Conservation (phyloP, 92 coral and sea anemone genomes). For the Montipora capitata region DNA sequence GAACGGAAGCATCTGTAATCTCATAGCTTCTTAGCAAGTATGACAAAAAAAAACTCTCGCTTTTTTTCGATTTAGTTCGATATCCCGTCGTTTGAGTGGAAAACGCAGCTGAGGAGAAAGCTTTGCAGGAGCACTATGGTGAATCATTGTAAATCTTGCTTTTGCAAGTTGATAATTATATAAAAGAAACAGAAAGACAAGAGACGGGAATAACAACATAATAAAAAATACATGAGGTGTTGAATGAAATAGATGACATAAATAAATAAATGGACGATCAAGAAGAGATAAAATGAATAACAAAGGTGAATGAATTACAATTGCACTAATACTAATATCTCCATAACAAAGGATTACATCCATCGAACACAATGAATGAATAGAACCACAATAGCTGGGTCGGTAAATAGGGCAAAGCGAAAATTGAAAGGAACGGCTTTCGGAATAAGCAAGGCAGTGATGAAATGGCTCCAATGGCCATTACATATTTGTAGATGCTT, state of each 20-base stretch:
- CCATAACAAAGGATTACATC: slow-evolving; percentile 99
- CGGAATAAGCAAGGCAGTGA: slow-evolving; percentile 86
- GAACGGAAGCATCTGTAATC: slow-evolving; percentile 94
- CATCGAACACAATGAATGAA: slow-evolving; percentile 93
- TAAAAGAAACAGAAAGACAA: slow-evolving; percentile 90
- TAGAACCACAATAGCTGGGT: slow-evolving; percentile 85
- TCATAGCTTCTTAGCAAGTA: slow-evolving; percentile 71
- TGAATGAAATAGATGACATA: slow-evolving; percentile 97
- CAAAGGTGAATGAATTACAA: slow-evolving; percentile 99
- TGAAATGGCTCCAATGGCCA: slow-evolving; percentile 82
- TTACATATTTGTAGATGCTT: slow-evolving; percentile 94
- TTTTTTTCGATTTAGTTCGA: slow-evolving; percentile 44
- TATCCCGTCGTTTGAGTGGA: slow-evolving; percentile 66
- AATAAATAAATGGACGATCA: slow-evolving; percentile 99
- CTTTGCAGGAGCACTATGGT: slow-evolving; percentile 7
- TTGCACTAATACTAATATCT: slow-evolving; percentile 96
- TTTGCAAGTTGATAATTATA: slow-evolving; percentile 89
- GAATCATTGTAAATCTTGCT: slow-evolving; percentile 82
- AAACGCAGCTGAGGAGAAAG: slow-evolving; percentile 49
- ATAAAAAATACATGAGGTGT: slow-evolving; percentile 99
- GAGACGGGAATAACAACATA: slow-evolving; percentile 95
- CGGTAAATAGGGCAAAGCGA: slow-evolving; percentile 86
- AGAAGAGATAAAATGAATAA: slow-evolving; percentile 98
- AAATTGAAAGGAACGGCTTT: slow-evolving; percentile 94
- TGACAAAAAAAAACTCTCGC: slow-evolving; percentile 64